Evolutionary conservation across 1,140 invertebrate species (phyloP).

Genomic region (Aphaenogaster floridana): DNA sequence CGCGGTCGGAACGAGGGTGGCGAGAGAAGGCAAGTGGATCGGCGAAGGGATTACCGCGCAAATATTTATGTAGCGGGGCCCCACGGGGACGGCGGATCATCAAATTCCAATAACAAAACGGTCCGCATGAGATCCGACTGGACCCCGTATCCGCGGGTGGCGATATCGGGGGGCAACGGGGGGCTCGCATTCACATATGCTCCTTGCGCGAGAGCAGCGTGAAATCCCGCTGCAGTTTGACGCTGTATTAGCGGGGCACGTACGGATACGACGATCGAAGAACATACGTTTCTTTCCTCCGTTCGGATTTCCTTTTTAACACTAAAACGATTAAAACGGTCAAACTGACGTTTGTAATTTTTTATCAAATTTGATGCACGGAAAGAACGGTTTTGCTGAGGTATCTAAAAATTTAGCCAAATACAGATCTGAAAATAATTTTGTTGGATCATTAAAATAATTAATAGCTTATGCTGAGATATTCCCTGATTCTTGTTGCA

Average conservation of each 20-base stretch:
- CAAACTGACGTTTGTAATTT: too few relatives aligned
- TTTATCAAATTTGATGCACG: too few relatives aligned
- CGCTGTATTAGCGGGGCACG: not conserved
- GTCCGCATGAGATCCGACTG: slow-evolving; percentile 35
- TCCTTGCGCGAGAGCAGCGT: slow-evolving; percentile 18
- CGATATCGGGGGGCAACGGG: slow-evolving; percentile 14
- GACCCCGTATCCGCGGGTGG: slow-evolving; percentile 68
- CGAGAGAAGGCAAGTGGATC: slow-evolving; percentile 72
- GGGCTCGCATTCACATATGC: slow-evolving; percentile 76
- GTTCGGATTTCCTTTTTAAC: not conserved
- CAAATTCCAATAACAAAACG: slow-evolving; percentile 84
- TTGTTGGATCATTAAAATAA: too few relatives aligned
- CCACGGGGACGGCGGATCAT: slow-evolving; percentile 77
- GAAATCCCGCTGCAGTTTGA: slow-evolving; percentile 1
- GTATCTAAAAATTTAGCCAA: too few relatives aligned
- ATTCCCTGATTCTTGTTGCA: too few relatives aligned
- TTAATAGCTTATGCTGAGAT: too few relatives aligned
- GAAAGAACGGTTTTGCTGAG: too few relatives aligned
- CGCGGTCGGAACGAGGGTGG: slow-evolving; percentile 56
- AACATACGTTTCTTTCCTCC: not conserved
- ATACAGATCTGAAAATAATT: too few relatives aligned
- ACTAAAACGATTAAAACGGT: too few relatives aligned
- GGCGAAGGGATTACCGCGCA: slow-evolving; percentile 73
- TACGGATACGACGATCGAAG: not conserved
- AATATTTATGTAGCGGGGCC: slow-evolving; percentile 76